Evolutionary conservation across 2,888 invertebrate genomes (phyloP).

Genomic region (Choreutis nemorana): DNA sequence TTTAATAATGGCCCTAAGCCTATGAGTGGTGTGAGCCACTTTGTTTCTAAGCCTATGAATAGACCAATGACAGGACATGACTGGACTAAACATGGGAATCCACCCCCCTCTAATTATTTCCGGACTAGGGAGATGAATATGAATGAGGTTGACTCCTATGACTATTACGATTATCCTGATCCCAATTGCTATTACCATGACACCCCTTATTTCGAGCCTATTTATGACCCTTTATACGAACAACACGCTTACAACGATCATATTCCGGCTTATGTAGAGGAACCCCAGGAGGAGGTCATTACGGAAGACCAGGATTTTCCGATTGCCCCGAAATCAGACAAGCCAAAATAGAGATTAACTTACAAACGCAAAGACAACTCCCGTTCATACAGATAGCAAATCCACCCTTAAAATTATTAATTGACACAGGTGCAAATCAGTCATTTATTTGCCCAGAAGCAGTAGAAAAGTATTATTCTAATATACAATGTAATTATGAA

Average conservation of each 20-base stretch:
- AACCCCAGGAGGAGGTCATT: too few relatives aligned
- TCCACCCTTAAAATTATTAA: slow-evolving; percentile 14
- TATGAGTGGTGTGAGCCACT: neutral
- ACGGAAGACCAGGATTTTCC: slow-evolving; percentile 17
- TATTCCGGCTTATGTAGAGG: too few relatives aligned
- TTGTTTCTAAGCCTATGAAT: neutral
- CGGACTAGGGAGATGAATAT: neutral
- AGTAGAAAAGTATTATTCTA: slow-evolving; percentile 5
- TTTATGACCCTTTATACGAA: too few relatives aligned
- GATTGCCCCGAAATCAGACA: slow-evolving; percentile 3
- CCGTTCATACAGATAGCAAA: slow-evolving; percentile 13
- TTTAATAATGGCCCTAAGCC: too few relatives aligned
- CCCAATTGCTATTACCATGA: neutral
- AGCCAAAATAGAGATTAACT: slow-evolving; percentile 15
- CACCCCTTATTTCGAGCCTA: too few relatives aligned
- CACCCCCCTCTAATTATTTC: neutral
- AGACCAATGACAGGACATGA: neutral
- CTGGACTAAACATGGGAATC: neutral
- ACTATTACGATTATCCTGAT: neutral
- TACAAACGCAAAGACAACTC: slow-evolving; percentile 13
- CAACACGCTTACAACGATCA: too few relatives aligned
- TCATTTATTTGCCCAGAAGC: slow-evolving; percentile 15
- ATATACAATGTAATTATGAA: slow-evolving; percentile 7
- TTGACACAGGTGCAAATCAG: slow-evolving; percentile 17
- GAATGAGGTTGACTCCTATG: neutral